phyloP scores from a whole-genome alignment of 2,797 vertebrate genomes.

The Philypnodon macrostomus region DNA sequence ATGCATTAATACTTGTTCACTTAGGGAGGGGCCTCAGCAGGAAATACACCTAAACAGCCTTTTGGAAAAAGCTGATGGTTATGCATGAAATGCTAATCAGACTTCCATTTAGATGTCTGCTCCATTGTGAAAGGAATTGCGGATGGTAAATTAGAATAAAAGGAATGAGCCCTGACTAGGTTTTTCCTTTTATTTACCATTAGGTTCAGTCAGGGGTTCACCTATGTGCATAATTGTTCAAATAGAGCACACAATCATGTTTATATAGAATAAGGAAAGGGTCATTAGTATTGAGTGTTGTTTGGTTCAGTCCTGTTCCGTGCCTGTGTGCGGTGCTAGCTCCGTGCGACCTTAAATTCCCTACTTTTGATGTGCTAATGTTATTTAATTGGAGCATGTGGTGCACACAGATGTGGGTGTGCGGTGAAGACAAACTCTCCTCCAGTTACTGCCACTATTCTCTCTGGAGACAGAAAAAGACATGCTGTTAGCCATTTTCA shows the following conservation, averaged over 20 bases:
- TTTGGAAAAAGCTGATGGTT: constrained; percentile 57
- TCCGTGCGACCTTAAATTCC: constrained; percentile 26
- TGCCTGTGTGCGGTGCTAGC: neutral
- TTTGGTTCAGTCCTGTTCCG: neutral
- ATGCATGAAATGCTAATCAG: constrained; percentile 72
- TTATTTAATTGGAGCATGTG: constrained; percentile 51
- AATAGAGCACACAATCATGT: constrained; percentile 26
- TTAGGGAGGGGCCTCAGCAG: constrained; percentile 48
- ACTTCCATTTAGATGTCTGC: constrained; percentile 48
- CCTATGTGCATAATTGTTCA: constrained; percentile 28
- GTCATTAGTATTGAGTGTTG: constrained; percentile 23
- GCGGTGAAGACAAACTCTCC: constrained; percentile 24
- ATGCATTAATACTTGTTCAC: constrained; percentile 39
- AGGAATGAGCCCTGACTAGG: constrained; percentile 9
- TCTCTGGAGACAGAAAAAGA: constrained; percentile 2
- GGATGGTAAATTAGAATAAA: constrained; percentile 60
- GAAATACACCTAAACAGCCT: constrained; percentile 56
- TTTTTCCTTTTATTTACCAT: constrained; percentile 38
- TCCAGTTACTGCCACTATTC: neutral
- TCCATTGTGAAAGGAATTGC: constrained; percentile 59
- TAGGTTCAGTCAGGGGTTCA: constrained; percentile 12
- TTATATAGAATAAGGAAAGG: constrained; percentile 29
- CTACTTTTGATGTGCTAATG: constrained; percentile 78
- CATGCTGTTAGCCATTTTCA: constrained; percentile 24
- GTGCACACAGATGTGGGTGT: constrained; percentile 42